Evolutionary conservation across 2,888 invertebrate species (phyloP).

Genomic region (Xestia ashworthii): DNA sequence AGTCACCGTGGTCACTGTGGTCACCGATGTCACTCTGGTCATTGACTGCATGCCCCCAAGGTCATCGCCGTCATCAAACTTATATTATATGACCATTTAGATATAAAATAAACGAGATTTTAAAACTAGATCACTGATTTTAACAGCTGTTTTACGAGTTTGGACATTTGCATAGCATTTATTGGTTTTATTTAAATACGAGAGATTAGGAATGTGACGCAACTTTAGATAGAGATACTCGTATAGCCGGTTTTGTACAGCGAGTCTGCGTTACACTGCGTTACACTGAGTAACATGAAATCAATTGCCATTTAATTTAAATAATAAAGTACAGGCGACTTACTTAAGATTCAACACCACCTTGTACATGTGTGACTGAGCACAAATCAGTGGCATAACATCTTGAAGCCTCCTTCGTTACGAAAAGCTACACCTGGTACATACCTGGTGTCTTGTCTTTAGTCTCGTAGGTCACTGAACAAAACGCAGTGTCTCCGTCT

Average conservation of each 20-base stretch:
- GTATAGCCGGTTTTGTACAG: background rate
- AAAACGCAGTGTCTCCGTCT: background rate
- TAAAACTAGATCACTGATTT: conserved; percentile 44
- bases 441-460: background rate
- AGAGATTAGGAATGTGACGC: conserved; percentile 14
- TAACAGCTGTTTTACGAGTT: conserved; percentile 51
- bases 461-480: conserved; percentile 23
- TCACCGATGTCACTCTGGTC: conserved; percentile 42
- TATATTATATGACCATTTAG: conserved; percentile 18
- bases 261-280: too few species aligned
- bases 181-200: conserved; percentile 21
- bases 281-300: background rate
- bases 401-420: background rate
- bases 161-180: conserved; percentile 40
- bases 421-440: background rate
- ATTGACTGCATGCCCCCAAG: conserved; percentile 52
- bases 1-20: conserved; percentile 24
- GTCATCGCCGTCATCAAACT: conserved; percentile 34
- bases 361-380: background rate
- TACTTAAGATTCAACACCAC: background rate
- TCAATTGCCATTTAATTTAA: background rate
- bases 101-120: conserved; percentile 34
- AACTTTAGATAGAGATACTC: conserved; percentile 1
- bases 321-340: background rate
- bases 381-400: conserved; percentile 5